Base-by-base conservation (phyloP, 2,113 vertebrate genomes). In the Mustela nigripes region DNA sequence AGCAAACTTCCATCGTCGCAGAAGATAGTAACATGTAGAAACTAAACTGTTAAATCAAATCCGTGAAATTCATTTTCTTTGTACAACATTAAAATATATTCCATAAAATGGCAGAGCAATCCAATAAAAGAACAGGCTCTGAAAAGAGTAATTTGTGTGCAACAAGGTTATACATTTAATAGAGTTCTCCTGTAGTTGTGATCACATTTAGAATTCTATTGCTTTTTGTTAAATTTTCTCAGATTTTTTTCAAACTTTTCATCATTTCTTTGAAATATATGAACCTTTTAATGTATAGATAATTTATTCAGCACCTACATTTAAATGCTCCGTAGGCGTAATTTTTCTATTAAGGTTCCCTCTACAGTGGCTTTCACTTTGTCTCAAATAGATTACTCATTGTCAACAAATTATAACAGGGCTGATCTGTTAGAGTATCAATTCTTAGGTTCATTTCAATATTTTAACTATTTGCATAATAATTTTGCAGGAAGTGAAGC, bases 251-350 rank as follows among this genome's bases (percentile, higher is more conserved):
- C 60, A 94, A 97, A 95, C 79, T 97, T 98, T 97, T 89, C 93
- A 97, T 98, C 94, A 97, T 98, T 98, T 98, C 97, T 98, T 98
- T 98, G 97, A 98, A 98, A 98, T 98, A 98, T 98, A 97, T 85
- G 98, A 98, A 97, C 89, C 96, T 98, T 98, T 98, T 98, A 99
- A 98, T 98, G 97, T 98, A 98, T 97, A 96, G 98, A 98, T 98
- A 98, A 98, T 99, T 99, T 99, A 98, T 99, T 98, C 98, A 98
- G 97, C 94, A 98, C 94, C 98, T 98, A 98, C 98, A 98, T 98
- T 99, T 99, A 99, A 98, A 98, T 98, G 96, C 94, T 98, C 98
- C 31, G 94, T 99, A 98, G 98, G 98, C 9, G 39, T 98, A 98
- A 98, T 98, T 98, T 99, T 99, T 98, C 96, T 98, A 98, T 98